Conservation (phyloP, 2,113 vertebrate genomes). For the Ophiodon elongatus region DNA sequence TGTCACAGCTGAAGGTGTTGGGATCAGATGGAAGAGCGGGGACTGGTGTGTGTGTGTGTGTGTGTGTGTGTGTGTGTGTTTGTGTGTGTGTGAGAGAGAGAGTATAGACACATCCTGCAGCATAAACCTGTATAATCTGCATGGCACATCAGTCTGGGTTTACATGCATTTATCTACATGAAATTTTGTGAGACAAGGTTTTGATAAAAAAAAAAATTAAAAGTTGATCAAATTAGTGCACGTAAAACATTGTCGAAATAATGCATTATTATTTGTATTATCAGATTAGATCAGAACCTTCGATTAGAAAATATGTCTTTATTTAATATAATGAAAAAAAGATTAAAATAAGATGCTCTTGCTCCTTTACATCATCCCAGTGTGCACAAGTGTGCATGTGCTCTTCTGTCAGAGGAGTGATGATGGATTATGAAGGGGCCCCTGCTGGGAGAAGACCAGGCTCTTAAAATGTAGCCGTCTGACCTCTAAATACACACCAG, state of each 20-base stretch:
- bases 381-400: not conserved
- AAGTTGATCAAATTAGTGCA: not conserved
- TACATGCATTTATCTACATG: not conserved
- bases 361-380: not conserved
- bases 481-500: conserved; percentile 58
- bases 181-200: not conserved
- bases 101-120: not conserved
- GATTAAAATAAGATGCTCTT: not conserved
- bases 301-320: not conserved
- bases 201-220: not conserved
- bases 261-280: not conserved
- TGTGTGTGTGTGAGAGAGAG: not conserved
- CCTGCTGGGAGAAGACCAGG: conserved; percentile 12
- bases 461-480: conserved; percentile 35
- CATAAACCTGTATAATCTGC: not conserved
- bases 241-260: too few relatives aligned
- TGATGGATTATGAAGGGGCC: conserved; percentile 37
- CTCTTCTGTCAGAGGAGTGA: conserved; percentile 19
- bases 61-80: conserved; percentile 13
- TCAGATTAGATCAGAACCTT: not conserved
- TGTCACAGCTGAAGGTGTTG: conserved; percentile 66
- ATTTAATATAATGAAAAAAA: not conserved
- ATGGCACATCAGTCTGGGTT: not conserved
- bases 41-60: not conserved
- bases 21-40: conserved; percentile 39